Evolutionary conservation across 2,797 vertebrate genomes (phyloP).

Genomic region (Amblyraja radiata): DNA sequence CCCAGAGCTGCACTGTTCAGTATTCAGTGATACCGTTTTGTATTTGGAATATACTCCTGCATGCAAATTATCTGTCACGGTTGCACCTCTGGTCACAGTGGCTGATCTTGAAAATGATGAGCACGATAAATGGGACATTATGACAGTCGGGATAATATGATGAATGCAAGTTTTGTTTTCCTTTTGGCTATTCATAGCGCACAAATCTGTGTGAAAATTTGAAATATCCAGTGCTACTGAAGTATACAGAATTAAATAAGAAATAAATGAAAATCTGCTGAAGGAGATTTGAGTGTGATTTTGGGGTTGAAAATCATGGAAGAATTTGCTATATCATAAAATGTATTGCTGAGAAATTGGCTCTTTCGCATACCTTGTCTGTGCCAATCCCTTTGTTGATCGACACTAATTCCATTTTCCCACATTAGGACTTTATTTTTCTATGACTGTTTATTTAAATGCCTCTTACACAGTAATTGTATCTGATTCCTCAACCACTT

Average conservation of each 20-base stretch:
- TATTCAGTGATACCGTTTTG: not conserved
- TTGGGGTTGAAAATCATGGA: not conserved
- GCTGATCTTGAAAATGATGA: not conserved
- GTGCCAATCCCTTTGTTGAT: too few species aligned
- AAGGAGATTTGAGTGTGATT: not conserved
- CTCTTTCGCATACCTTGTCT: too few species aligned
- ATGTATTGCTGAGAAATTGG: too few species aligned
- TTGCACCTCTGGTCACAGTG: not conserved
- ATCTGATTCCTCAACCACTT: too few species aligned
- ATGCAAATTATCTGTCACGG: not conserved
- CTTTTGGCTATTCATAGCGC: not conserved
- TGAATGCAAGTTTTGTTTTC: not conserved
- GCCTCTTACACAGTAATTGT: too few species aligned
- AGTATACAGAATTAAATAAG: not conserved
- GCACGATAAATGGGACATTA: not conserved
- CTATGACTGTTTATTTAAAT: too few species aligned
- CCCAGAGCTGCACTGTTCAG: not conserved
- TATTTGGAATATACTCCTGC: not conserved
- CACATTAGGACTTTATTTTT: too few species aligned
- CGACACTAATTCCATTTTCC: too few species aligned
- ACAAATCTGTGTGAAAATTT: not conserved
- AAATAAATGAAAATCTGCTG: not conserved
- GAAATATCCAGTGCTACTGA: not conserved
- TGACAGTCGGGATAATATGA: not conserved
- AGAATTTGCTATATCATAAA: not conserved